Evolutionary conservation across 2,888 invertebrate species (phyloP).

Genomic region (Trachelus iudaicus): DNA sequence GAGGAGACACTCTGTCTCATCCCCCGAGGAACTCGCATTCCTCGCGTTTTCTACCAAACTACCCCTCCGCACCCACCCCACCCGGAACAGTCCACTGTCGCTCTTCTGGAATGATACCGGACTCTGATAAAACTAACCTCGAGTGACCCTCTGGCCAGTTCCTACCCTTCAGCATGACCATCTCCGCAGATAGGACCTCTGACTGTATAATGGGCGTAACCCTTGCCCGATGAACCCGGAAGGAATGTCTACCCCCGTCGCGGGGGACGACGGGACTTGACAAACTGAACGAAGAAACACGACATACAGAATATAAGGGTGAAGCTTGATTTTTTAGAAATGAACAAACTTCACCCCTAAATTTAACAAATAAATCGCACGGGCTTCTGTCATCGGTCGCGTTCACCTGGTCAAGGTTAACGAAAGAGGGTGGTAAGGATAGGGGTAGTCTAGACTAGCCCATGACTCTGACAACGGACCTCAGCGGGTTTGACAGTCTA

Average conservation of each 20-base stretch:
- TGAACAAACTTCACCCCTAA: not conserved
- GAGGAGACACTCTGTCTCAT: constrained; percentile 13
- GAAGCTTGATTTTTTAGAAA: not conserved
- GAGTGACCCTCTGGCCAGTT: constrained; percentile 3
- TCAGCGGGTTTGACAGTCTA: not conserved
- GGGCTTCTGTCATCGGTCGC: not conserved
- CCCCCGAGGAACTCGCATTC: constrained; percentile 38
- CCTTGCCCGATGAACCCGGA: not conserved
- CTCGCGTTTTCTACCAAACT: constrained; percentile 41
- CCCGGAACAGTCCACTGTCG: constrained; percentile 34
- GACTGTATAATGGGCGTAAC: not conserved
- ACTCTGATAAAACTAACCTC: constrained; percentile 48
- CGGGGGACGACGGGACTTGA: not conserved
- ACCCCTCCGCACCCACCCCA: not conserved
- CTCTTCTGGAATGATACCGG: constrained; percentile 39
- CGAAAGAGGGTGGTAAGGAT: not conserved
- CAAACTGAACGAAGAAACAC: too few relatives aligned
- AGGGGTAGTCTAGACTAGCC: not conserved
- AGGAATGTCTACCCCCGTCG: not conserved
- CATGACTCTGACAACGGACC: not conserved
- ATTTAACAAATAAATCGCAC: not conserved
- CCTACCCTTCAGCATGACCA: not conserved
- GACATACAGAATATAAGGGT: not conserved
- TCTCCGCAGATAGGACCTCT: not conserved
- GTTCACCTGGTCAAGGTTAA: not conserved